Evolutionary conservation across 1,140 invertebrate genomes (phyloP), one percentile per base, ranked within the genome.

Genomic region (Drosophila fuyamai): DNA sequence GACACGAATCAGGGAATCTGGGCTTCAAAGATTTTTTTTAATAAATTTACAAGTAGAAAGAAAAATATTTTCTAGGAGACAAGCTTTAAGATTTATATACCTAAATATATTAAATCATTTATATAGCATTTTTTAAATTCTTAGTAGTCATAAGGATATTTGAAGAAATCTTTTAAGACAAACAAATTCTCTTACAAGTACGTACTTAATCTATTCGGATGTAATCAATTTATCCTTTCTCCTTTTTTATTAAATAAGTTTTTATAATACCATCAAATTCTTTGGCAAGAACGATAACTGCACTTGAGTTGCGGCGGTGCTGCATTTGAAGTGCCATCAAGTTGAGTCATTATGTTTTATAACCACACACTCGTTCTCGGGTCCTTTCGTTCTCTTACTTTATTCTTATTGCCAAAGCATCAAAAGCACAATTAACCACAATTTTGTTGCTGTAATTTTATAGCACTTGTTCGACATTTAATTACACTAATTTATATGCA

Each of bases 401-500:
- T 18, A 58, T 60, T 54, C 68, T 66, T 71, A 57, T 46, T 57
- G 54, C 36, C 36, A 63, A 32, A 54, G 14, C 60, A 76, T 62
- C 65, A 76, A 76, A 56, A 41, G 55, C 41, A 50, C 56, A 76
- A 51, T 79, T 75, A 68, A 61, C 43, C 65, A 40, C 55, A 57
- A 59, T 73, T 73, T 38, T 40, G 23, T 47, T 40, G 27, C 27
- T 70, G 56, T 47, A 55, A 84, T 63, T 80, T 76, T 54, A 50
- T 50, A 43, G 57, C 80, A 66, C 81, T 84, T 84, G 71, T 80
- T 58, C 41, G 60, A 55, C 66, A 55, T 67, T 84, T 83, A 84
- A 84, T 83, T 84, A 84, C 60, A 62, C 65, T 81, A 76, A 84
- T 80, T 83, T 84, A 62, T 80, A 80, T 76, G 60, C 66, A 76